Evolutionary conservation across 1,140 invertebrate species (phyloP).

Genomic region (Plutomurus gul): DNA sequence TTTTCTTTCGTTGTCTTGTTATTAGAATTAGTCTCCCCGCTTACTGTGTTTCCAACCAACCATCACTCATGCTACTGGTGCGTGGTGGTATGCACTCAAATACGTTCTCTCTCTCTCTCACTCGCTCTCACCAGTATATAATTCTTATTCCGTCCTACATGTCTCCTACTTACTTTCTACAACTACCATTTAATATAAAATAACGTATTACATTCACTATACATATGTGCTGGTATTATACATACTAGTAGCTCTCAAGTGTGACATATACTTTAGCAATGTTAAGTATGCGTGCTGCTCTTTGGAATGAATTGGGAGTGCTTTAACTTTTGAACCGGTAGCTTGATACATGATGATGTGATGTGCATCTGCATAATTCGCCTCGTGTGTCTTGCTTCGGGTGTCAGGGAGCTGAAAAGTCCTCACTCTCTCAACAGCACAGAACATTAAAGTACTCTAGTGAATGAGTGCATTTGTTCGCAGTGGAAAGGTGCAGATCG

Average conservation of each 20-base stretch:
- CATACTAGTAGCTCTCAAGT: not conserved
- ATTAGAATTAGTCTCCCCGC: not conserved
- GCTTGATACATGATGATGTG: conserved; percentile 9
- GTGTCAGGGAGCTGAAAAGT: not conserved
- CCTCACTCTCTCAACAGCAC: too few relatives aligned
- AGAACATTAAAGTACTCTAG: too few relatives aligned
- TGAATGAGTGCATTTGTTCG: too few relatives aligned
- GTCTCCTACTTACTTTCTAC: too few relatives aligned
- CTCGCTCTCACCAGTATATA: too few relatives aligned
- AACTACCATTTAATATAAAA: not conserved
- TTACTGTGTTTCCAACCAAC: too few relatives aligned
- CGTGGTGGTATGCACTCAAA: too few relatives aligned
- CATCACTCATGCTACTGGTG: too few relatives aligned
- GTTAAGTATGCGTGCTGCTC: not conserved
- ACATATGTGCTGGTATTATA: not conserved
- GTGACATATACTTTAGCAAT: not conserved
- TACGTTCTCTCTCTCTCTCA: too few relatives aligned
- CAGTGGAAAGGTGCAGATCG: too few relatives aligned
- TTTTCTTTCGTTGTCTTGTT: conserved; percentile 2
- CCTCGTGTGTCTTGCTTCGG: conserved; percentile 6
- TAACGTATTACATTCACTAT: not conserved
- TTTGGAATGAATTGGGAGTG: not conserved
- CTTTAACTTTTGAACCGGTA: not conserved
- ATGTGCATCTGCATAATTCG: conserved; percentile 19
- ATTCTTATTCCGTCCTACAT: too few relatives aligned